Percentiles rank a stretch among this genome's conserved stretches.
Conservation (phyloP, 2,113 vertebrate species). For the Prochilodus magdalenae region DNA sequence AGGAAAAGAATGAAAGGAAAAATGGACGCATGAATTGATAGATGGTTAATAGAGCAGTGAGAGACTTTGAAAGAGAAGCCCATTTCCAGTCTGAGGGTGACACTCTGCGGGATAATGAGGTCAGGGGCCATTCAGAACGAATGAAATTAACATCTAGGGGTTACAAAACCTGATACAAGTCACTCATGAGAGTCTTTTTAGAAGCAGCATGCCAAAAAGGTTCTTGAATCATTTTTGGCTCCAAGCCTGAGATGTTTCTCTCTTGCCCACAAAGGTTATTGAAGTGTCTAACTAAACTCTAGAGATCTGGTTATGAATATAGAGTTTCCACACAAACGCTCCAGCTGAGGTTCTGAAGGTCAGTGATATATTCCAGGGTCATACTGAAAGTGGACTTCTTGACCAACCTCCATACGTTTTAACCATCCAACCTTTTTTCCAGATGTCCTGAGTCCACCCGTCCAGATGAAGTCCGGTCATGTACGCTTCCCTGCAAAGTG, state of each 20-base stretch:
- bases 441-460: slow-evolving; percentile 83
- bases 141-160: background rate
- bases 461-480: slow-evolving; percentile 74
- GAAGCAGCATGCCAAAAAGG: background rate
- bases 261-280: background rate
- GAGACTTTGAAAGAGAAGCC: background rate
- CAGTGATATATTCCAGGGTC: background rate
- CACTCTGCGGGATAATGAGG: background rate
- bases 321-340: background rate
- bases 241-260: background rate
- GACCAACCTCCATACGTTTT: background rate
- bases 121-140: background rate
- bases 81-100: background rate
- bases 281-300: background rate
- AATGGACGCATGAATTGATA: background rate
- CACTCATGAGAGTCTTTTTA: background rate
- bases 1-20: background rate
- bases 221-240: background rate
- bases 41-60: background rate
- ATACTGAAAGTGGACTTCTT: background rate
- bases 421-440: background rate
- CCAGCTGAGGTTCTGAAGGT: background rate
- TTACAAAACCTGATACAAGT: background rate
- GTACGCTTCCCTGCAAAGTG: slow-evolving; percentile 78
- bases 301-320: background rate